Conservation (phyloP, 2,888 invertebrate species). For the Ecdyonurus torrentis region DNA sequence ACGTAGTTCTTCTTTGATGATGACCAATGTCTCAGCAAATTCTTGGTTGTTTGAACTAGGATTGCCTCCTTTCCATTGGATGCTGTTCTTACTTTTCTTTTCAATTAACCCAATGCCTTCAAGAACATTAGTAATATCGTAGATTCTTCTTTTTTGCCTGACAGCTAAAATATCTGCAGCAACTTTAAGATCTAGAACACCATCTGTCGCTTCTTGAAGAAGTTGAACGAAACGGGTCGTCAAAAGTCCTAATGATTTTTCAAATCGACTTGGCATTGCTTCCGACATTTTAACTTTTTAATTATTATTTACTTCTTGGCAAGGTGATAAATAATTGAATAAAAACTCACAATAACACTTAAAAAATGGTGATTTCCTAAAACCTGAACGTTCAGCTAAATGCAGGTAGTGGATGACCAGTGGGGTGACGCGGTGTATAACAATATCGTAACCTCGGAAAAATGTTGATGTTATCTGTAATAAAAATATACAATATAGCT, state of each 20-base stretch:
- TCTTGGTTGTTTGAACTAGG: slow-evolving; percentile 59
- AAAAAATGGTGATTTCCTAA: no score
- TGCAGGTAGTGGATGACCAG: no score
- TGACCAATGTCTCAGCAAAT: slow-evolving; percentile 50
- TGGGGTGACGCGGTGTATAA: no score
- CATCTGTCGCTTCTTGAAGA: slow-evolving; percentile 78
- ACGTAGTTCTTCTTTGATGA: slow-evolving; percentile 57
- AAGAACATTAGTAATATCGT: slow-evolving; percentile 86
- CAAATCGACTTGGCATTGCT: slow-evolving; percentile 60
- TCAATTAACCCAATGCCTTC: slow-evolving; percentile 89
- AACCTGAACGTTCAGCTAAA: no score
- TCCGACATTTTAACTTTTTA: slow-evolving; percentile 51
- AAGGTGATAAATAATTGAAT: no score
- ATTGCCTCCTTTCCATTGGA: slow-evolving; percentile 80
- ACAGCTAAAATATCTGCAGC: slow-evolving; percentile 81
- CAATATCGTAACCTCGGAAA: no score
- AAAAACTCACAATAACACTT: no score
- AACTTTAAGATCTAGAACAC: slow-evolving; percentile 82
- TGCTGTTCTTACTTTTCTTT: slow-evolving; percentile 84
- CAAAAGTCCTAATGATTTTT: slow-evolving; percentile 79
- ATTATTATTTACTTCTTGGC: no score
- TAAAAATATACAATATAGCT: no score
- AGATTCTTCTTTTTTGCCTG: slow-evolving; percentile 75
- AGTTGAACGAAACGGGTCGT: slow-evolving; percentile 81
- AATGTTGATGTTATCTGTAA: no score